These are phyloP conservation scores for Rhorus exstirpatorius DNA, from an alignment of 2,888 invertebrate species.

Conservation along the genomic window DNA sequence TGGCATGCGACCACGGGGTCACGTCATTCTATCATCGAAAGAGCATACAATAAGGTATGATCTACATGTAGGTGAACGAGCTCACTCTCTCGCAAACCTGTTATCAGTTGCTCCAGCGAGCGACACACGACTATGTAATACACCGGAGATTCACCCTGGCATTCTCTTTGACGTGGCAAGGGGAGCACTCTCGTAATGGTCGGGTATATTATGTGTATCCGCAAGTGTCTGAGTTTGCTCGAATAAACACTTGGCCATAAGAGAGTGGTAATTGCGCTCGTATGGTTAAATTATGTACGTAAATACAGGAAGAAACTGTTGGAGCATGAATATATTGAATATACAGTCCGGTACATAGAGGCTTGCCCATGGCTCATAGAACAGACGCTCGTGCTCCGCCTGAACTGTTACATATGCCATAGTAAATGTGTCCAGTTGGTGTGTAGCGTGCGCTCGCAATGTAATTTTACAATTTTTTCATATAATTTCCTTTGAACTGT, in stretches of 20 bases:
- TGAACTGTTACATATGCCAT: constrained; percentile 3
- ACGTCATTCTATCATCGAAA: constrained; percentile 57
- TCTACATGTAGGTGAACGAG: constrained; percentile 26
- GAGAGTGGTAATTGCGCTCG: constrained; percentile 50
- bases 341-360: not conserved
- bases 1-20: constrained; percentile 48
- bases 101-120: constrained; percentile 59
- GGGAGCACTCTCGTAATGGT: constrained; percentile 54
- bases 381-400: constrained; percentile 16
- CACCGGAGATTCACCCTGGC: constrained; percentile 33
- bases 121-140: constrained; percentile 47
- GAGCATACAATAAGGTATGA: constrained; percentile 17
- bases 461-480: constrained; percentile 4
- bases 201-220: constrained; percentile 30
- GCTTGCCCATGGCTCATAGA: constrained; percentile 45
- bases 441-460: not conserved
- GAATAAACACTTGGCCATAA: constrained; percentile 49
- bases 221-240: constrained; percentile 44
- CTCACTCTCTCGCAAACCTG: constrained; percentile 28
- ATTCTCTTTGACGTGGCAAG: constrained; percentile 45
- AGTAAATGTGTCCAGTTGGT: not conserved
- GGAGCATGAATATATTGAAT: constrained; percentile 57
- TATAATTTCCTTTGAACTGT: not conserved
- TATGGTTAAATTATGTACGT: constrained; percentile 53
- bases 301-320: constrained; percentile 62